Evolutionary conservation across 2,797 vertebrate species (phyloP).

Genomic region (Myioborus melanocephalus): DNA sequence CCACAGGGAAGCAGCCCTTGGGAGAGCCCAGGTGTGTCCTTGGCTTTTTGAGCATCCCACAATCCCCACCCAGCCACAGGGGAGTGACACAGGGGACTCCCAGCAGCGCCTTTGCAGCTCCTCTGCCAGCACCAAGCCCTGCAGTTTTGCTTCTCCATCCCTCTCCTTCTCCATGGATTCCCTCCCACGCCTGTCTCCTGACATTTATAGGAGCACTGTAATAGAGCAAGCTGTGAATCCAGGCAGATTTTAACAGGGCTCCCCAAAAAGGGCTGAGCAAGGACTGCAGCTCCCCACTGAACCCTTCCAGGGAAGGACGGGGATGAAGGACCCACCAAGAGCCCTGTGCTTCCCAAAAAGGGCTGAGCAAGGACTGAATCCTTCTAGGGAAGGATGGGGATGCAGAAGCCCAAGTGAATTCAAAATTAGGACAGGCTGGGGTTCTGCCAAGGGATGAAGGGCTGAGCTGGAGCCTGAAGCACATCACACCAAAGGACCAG

Average conservation of each 20-base stretch:
- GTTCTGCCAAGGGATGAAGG: not conserved
- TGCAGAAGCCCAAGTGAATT: not conserved
- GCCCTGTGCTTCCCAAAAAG: not conserved
- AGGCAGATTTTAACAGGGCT: not conserved
- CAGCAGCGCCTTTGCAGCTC: not conserved
- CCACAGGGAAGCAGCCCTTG: not conserved
- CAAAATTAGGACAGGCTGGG: not conserved
- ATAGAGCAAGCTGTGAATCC: not conserved
- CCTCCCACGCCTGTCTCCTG: slow-evolving; percentile 23
- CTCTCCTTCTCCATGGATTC: slow-evolving; percentile 29
- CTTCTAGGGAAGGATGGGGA: not conserved
- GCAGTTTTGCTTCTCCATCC: slow-evolving; percentile 25
- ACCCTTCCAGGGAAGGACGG: not conserved
- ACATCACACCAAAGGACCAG: accelerated
- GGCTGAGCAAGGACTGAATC: not conserved
- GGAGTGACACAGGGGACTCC: not conserved
- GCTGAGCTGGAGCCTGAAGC: not conserved
- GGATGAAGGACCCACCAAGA: not conserved
- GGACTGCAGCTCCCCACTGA: not conserved
- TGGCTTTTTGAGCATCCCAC: not conserved
- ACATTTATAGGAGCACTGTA: not conserved
- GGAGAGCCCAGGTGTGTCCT: not conserved
- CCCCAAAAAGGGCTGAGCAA: not conserved
- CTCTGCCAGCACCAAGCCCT: not conserved
- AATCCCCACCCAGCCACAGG: not conserved